These are phyloP conservation scores for Nymphalis io DNA, from an alignment of 1,140 invertebrate genomes.

Conservation along the genomic window DNA sequence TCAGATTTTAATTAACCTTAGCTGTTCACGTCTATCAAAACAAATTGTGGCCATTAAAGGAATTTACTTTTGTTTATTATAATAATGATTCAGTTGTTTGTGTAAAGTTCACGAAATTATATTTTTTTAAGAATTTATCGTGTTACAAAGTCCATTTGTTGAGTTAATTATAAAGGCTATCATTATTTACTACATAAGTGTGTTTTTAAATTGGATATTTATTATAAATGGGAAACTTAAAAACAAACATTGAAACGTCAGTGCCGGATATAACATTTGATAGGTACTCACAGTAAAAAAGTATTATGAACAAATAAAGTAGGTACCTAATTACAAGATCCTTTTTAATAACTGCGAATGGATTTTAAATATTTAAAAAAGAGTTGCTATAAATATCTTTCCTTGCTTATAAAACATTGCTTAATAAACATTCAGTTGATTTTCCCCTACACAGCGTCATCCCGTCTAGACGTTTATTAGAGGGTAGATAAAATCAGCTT, in stretches of 20 bases:
- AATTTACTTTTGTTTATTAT: conserved; percentile 14
- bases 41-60: conserved; percentile 15
- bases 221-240: no score
- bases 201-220: not conserved
- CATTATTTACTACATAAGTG: not conserved
- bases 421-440: no score
- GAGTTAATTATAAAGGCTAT: conserved; percentile 11
- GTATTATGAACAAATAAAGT: no score
- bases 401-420: no score
- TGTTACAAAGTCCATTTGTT: conserved; percentile 15
- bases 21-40: conserved; percentile 22
- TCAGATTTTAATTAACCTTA: conserved; percentile 21
- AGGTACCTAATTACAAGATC: no score
- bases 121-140: conserved; percentile 22
- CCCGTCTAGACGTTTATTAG: conserved; percentile 16
- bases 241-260: no score
- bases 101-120: conserved; percentile 1
- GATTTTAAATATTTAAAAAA: no score
- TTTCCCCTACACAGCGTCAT: not conserved
- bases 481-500: conserved; percentile 21
- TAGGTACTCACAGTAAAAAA: no score
- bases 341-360: no score
- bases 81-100: conserved; percentile 21
- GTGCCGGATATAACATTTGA: no score
- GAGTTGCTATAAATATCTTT: no score